Evolutionary conservation across 2,888 invertebrate genomes (phyloP).

Genomic region (Allolobophora icterica): DNA sequence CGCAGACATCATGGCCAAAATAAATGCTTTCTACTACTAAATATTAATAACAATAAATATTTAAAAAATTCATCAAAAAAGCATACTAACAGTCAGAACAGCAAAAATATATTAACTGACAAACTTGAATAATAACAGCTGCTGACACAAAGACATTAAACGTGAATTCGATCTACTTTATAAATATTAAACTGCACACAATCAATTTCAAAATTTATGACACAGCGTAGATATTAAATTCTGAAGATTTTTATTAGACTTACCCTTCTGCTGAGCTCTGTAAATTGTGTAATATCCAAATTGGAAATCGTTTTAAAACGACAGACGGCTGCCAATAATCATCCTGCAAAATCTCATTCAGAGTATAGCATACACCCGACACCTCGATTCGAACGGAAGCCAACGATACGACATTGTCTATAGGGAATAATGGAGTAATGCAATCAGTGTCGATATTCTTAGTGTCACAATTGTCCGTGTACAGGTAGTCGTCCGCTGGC

Average conservation of each 20-base stretch:
- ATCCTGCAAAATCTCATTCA: not conserved
- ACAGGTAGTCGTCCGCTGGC: not conserved
- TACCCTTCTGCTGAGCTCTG: not conserved
- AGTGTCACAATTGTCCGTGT: not conserved
- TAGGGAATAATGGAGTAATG: conserved; percentile 2
- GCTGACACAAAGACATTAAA: not conserved
- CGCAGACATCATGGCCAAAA: not conserved
- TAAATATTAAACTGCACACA: not conserved
- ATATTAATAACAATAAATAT: not conserved
- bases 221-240: not conserved
- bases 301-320: not conserved
- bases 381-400: not conserved
- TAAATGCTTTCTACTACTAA: not conserved
- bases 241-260: not conserved
- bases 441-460: not conserved
- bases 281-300: conserved; percentile 1
- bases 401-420: not conserved
- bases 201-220: not conserved
- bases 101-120: not conserved
- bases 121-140: not conserved
- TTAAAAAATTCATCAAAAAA: not conserved
- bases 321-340: not conserved
- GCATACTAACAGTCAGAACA: not conserved
- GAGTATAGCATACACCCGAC: not conserved
- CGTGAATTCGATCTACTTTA: not conserved